Evolutionary conservation across 2,888 invertebrate species (phyloP), one percentile per base, ranked within the genome.

Genomic region (Acleris holmiana): DNA sequence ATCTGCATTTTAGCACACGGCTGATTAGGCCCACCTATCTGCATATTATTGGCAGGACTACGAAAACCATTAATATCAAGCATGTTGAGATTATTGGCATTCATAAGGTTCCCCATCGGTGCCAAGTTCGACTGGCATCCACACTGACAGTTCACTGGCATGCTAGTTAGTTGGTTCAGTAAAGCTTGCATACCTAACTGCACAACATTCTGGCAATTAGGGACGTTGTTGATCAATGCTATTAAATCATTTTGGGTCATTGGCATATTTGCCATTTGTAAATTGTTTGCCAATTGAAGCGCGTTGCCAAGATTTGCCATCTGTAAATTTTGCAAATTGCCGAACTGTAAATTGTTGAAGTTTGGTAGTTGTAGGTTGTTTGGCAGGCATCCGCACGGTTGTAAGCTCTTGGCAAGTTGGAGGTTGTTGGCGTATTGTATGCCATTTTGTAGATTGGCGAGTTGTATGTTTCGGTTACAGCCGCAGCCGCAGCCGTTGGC

Each of bases 401-500:
- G 44, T 13, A 56, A 1, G 40, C n/a, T 58, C 29, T 60, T 59
- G 35, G 64, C 44, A 17, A 55, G 3, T 23, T 53, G 59, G 13
- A 55, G 15, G n/a, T 53, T 65, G 46, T 65, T 60, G 21, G 59
- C 49, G n/a, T 48, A 25, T 46, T 62, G 62, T 19, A 65, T 49
- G 59, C 55, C 55, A 44, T 65, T 65, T 35, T 48, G 65, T 13
- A 65, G 46, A 29, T 65, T 60, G 19, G 40, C 13, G 7, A 65
- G 48, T 8, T 41, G 55, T 5, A 65, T 60, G 65, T 50, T 62
- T n/a, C 59, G 17, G 21, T 7, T 21, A 13, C 60, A 55, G 23
- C 55, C 55, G 15, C 69, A 60, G 67, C 55, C 55, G 15, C 69
- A 60, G 67, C 66, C 69, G 40, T 66, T 72, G 41, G 56, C 67